Base-by-base conservation (phyloP, 2,888 invertebrate genomes). In the Drosophila atripex region DNA sequence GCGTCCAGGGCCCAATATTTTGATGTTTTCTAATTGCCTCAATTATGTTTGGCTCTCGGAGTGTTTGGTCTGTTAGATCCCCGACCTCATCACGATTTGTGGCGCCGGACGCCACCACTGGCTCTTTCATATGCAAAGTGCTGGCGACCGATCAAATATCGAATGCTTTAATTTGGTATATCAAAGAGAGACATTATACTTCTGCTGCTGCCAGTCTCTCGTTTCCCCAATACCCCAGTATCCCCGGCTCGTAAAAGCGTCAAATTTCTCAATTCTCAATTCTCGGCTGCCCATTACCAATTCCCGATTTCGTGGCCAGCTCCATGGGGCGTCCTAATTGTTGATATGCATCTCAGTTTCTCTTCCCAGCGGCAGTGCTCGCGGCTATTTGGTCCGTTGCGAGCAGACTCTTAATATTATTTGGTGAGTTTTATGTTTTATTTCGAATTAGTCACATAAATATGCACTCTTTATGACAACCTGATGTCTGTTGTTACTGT, bases 401-500 rank as follows among this genome's bases (percentile, higher is more conserved):
- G 49, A 68, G n/a, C 35, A 35, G 78, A 65, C 86, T 65, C 78
- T 86, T 89, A 89, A 86, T 86, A 89, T 88, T 88, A 89, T 88
- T 86, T 89, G 85, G 85, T 86, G 75, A 86, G 86, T 88, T 89
- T 85, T 88, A 87, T 83, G 76, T 82, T 79, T 86, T 68, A 80
- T 89, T 73, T 88, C 79, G 80, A 89, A 85, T 85, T 89, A 85
- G 84, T 73, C 89, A 77, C 84, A 88, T 89, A 89, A 85, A 85
- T 86, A 83, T 77, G 74, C 73, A 65, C 80, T 59, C 64, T 88
- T 89, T 88, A 89, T 88, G 86, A 73, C 59, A 65, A 51, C 47
- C 63, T 61, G 75, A 58, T 68, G 59, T 60, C 32, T 76, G 70
- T 66, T 75, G 64, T 65, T 72, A 52, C 73, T 53, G 41, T 58